A percentile compares a stretch with the other conserved stretches of the same genome.
phyloP scores from a whole-genome alignment of 2,797 vertebrate species.

The Spea hammondii region DNA sequence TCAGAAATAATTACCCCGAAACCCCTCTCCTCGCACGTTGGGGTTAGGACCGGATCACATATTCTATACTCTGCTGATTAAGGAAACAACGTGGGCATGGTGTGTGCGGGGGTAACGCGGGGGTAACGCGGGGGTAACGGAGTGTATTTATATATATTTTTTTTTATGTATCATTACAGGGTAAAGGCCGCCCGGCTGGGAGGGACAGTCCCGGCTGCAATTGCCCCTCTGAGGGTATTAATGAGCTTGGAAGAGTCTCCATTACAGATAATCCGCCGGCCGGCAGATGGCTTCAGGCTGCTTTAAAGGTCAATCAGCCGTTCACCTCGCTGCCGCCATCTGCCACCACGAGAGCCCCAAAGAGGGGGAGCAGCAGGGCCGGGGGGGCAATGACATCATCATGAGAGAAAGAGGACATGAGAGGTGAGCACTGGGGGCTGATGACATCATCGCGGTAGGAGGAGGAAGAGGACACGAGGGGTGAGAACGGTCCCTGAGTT shows the following conservation, averaged over 20 bases:
- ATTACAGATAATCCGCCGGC: conserved; percentile 1
- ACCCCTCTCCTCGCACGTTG: too few relatives aligned
- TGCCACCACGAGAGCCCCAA: neutral
- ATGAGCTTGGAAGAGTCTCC: too few relatives aligned
- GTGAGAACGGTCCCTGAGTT: neutral
- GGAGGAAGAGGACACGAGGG: neutral
- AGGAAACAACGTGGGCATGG: neutral
- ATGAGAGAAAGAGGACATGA: neutral
- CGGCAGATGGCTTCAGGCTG: neutral
- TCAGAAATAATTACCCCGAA: too few relatives aligned
- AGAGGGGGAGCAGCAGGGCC: neutral
- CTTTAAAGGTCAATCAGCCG: conserved; percentile 7
- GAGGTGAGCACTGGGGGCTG: neutral
- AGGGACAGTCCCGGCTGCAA: neutral
- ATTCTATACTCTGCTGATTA: neutral
- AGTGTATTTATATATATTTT: too few relatives aligned
- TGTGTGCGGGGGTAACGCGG: neutral
- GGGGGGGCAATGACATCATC: neutral
- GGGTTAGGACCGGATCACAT: too few relatives aligned
- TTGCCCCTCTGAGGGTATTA: neutral
- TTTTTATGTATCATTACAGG: neutral
- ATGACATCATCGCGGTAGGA: neutral
- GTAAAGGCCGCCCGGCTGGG: neutral
- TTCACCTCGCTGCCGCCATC: conserved; percentile 3
- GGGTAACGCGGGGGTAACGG: neutral